Evolutionary conservation across 2,888 invertebrate genomes (phyloP).

Genomic region (Helobdella robusta): DNA sequence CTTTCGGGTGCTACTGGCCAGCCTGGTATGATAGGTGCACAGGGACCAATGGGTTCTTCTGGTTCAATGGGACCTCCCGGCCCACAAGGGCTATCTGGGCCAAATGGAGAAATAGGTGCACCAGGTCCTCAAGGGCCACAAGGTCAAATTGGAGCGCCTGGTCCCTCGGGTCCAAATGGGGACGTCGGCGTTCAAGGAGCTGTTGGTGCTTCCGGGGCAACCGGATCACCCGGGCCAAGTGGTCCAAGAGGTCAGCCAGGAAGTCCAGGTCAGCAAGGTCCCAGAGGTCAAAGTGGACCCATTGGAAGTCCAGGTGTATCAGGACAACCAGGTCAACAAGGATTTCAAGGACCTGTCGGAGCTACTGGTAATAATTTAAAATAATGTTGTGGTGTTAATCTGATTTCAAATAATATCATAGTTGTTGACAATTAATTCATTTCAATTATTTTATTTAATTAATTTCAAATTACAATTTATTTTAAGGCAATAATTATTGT

Average conservation of each 20-base stretch:
- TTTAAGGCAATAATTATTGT: too few relatives aligned
- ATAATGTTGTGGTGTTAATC: too few relatives aligned
- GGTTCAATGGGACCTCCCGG: slow-evolving; percentile 26
- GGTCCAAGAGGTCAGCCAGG: slow-evolving; percentile 31
- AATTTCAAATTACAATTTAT: too few relatives aligned
- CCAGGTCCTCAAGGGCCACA: slow-evolving; percentile 26
- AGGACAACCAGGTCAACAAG: slow-evolving; percentile 31
- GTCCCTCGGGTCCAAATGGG: slow-evolving; percentile 18
- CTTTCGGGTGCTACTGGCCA: too few relatives aligned
- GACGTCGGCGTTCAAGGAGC: slow-evolving; percentile 7
- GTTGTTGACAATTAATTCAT: too few relatives aligned
- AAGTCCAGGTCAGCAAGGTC: slow-evolving; percentile 28
- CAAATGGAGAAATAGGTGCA: slow-evolving; percentile 35
- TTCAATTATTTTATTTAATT: too few relatives aligned
- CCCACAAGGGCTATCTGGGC: slow-evolving; percentile 53
- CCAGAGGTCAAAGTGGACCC: slow-evolving; percentile 28
- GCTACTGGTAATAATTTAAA: slow-evolving; percentile 28
- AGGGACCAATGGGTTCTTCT: slow-evolving; percentile 28
- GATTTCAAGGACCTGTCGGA: slow-evolving; percentile 30
- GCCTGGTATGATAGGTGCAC: slow-evolving; percentile 55
- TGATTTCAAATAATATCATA: too few relatives aligned
- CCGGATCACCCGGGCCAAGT: slow-evolving; percentile 20
- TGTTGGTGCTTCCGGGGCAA: slow-evolving; percentile 27
- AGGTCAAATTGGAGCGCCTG: slow-evolving; percentile 23
- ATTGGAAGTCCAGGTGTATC: slow-evolving; percentile 31